Conservation (phyloP, 2,888 invertebrate species). For the Ametastegia equiseti region DNA sequence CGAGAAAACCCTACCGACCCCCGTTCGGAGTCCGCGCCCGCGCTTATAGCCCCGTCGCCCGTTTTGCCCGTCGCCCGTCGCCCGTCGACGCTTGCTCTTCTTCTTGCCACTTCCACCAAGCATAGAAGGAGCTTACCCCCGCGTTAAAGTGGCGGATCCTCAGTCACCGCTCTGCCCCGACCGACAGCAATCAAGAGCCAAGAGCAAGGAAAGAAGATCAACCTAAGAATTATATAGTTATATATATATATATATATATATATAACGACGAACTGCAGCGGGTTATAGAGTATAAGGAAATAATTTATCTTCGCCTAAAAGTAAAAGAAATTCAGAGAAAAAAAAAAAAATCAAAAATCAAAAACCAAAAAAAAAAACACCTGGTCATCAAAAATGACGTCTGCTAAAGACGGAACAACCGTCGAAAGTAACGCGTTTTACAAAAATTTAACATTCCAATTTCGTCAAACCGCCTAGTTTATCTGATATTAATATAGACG, state of each 20-base stretch:
- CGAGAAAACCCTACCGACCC: conserved; percentile 53
- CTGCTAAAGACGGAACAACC: conserved; percentile 37
- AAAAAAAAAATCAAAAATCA: not conserved
- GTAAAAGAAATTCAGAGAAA: too few species aligned
- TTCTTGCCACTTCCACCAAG: conserved; percentile 44
- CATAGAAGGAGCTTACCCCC: conserved; percentile 33
- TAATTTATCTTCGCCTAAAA: too few species aligned
- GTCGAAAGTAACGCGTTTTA: conserved; percentile 18
- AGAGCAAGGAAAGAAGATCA: not conserved
- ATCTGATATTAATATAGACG: too few species aligned
- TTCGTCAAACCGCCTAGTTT: not conserved
- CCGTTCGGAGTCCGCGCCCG: conserved; percentile 62
- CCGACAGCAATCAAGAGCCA: conserved; percentile 12
- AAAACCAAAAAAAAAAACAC: not conserved
- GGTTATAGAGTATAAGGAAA: too few species aligned
- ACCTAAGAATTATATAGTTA: too few species aligned
- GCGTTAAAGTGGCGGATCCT: conserved; percentile 26
- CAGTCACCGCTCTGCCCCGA: conserved; percentile 38
- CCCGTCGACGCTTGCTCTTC: conserved; percentile 40
- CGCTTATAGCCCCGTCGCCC: conserved; percentile 45
- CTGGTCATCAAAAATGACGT: not conserved
- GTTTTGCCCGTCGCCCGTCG: conserved; percentile 25
- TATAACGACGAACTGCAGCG: too few species aligned
- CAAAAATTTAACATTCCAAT: not conserved
- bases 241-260: too few species aligned